phyloP scores from a whole-genome alignment of 2,888 invertebrate species.

The Dynastes grantii region DNA sequence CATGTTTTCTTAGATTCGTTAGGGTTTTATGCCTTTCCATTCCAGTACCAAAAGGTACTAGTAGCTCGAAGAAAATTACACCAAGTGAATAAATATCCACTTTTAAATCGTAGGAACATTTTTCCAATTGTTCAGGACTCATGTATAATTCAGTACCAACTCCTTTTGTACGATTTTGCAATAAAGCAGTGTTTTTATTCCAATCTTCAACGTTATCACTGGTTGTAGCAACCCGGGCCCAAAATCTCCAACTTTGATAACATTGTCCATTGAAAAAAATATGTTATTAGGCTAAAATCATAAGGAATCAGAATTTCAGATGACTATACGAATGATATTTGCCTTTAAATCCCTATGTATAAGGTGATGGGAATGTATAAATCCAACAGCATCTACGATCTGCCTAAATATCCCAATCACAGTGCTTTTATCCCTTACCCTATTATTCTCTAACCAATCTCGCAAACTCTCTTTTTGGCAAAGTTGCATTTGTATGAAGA shows the following conservation, averaged over 20 bases:
- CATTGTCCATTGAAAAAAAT: slow-evolving; percentile 92
- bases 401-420: slow-evolving; percentile 87
- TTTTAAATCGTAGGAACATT: slow-evolving; percentile 87
- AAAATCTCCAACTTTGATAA: slow-evolving; percentile 97
- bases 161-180: slow-evolving; percentile 75
- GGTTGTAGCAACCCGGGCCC: slow-evolving; percentile 96
- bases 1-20: slow-evolving; percentile 76
- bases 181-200: slow-evolving; percentile 39
- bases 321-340: slow-evolving; percentile 53
- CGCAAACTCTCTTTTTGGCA: slow-evolving; percentile 91
- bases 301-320: slow-evolving; percentile 29
- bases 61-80: slow-evolving; percentile 92
- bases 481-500: slow-evolving; percentile 98
- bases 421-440: slow-evolving; percentile 70
- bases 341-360: slow-evolving; percentile 98
- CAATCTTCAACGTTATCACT: slow-evolving; percentile 73
- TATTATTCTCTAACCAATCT: slow-evolving; percentile 87
- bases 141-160: slow-evolving; percentile 96
- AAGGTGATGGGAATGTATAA: slow-evolving; percentile 92
- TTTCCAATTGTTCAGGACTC: slow-evolving; percentile 94
- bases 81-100: slow-evolving; percentile 97
- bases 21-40: slow-evolving; percentile 88
- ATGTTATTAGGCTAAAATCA: slow-evolving; percentile 86
- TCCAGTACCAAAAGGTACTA: slow-evolving; percentile 92
- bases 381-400: slow-evolving; percentile 95